Conservation (phyloP, 2,888 invertebrate species). For the Ormyrus labotus region DNA sequence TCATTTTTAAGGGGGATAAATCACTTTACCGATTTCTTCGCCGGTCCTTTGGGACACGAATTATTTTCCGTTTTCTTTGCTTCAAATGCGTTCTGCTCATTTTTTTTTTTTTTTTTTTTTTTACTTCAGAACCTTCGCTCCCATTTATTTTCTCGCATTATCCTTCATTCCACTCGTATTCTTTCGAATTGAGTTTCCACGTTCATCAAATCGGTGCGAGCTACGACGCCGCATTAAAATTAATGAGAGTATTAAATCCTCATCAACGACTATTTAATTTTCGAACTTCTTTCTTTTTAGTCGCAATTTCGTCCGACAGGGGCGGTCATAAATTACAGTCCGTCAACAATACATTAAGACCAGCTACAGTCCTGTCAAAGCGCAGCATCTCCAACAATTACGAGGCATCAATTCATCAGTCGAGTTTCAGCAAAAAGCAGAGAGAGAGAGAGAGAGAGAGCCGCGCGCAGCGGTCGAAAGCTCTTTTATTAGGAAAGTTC, state of each 20-base stretch:
- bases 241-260: background rate
- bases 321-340: too few species aligned
- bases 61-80: conserved; percentile 18
- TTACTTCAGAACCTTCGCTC: conserved; percentile 2
- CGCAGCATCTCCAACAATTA: too few species aligned
- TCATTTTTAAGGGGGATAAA: conserved; percentile 34
- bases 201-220: conserved; percentile 18
- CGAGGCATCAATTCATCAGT: conserved; percentile 20
- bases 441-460: too few species aligned
- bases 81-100: conserved; percentile 10
- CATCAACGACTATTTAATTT: background rate
- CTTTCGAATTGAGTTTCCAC: conserved; percentile 12
- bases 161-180: conserved; percentile 20
- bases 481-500: conserved; percentile 52
- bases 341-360: too few species aligned
- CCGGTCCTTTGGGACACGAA: background rate
- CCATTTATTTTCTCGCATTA: conserved; percentile 19
- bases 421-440: background rate
- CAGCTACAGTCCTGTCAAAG: too few species aligned
- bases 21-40: conserved; percentile 13
- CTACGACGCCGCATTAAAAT: background rate
- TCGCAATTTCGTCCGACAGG: too few species aligned
- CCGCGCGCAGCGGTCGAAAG: background rate
- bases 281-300: background rate
- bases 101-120: background rate